phyloP scores from a whole-genome alignment of 2,797 vertebrate genomes.

The Coranthus polyacanthus region DNA sequence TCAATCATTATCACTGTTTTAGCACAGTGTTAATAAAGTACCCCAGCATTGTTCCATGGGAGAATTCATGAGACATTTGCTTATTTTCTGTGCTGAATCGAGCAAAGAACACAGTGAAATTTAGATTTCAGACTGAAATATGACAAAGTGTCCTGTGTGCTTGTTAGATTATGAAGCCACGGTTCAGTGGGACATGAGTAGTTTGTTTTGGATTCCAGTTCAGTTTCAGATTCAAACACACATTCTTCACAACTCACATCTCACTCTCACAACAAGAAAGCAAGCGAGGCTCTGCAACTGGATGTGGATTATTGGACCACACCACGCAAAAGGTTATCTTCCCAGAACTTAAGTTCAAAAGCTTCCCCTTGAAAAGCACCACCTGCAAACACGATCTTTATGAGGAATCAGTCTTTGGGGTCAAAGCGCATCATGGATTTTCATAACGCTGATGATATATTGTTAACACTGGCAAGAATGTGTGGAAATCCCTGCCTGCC shows the following conservation, averaged over 20 bases:
- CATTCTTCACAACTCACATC: constrained; percentile 49
- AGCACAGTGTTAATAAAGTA: neutral
- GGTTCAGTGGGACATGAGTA: constrained; percentile 20
- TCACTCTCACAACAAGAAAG: constrained; percentile 32
- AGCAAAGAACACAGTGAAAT: constrained; percentile 2
- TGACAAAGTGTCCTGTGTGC: constrained; percentile 5
- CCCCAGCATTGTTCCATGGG: neutral
- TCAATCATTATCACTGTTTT: neutral
- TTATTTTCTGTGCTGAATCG: neutral
- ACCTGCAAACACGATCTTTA: constrained; percentile 2
- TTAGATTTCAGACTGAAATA: constrained; percentile 3
- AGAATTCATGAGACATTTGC: neutral
- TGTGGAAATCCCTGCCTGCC: constrained; percentile 49
- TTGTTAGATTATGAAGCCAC: constrained; percentile 5
- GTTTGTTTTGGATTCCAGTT: constrained; percentile 51
- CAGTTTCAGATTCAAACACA: constrained; percentile 34
- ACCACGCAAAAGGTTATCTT: constrained; percentile 42
- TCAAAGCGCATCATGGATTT: constrained; percentile 31
- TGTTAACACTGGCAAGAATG: constrained; percentile 22
- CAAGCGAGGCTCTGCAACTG: constrained; percentile 30
- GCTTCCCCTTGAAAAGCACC: constrained; percentile 19
- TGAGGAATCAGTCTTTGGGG: constrained; percentile 12
- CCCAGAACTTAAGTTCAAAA: constrained; percentile 34
- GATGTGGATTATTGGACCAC: constrained; percentile 9
- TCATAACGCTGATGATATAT: constrained; percentile 17